phyloP scores from a whole-genome alignment of 2,888 invertebrate species.

The Idaea biselata region DNA sequence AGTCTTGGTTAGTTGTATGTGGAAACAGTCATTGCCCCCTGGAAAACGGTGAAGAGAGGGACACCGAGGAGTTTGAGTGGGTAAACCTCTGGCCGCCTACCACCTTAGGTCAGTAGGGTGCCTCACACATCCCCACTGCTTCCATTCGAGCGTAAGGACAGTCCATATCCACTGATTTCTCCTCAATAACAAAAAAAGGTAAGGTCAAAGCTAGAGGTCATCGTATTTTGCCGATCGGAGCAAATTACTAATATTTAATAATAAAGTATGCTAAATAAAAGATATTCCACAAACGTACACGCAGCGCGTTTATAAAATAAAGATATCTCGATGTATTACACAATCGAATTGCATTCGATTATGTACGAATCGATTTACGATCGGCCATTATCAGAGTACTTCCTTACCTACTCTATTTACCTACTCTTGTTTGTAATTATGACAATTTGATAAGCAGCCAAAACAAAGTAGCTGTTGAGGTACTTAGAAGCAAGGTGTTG shows the following conservation, averaged over 20 bases:
- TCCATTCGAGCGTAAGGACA: too few species aligned
- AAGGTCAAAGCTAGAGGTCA: not conserved
- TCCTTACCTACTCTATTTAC: not conserved
- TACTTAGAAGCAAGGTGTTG: not conserved
- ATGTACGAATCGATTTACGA: not conserved
- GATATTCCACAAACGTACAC: not conserved
- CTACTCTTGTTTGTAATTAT: not conserved
- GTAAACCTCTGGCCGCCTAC: too few species aligned
- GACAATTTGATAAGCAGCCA: not conserved
- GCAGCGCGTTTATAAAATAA: not conserved
- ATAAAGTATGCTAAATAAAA: not conserved
- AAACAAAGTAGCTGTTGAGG: not conserved
- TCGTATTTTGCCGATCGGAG: too few species aligned
- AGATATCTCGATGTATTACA: not conserved
- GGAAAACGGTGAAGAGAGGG: too few species aligned
- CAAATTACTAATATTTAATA: not conserved
- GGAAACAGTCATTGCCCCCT: too few species aligned
- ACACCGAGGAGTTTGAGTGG: too few species aligned
- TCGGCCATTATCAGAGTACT: not conserved
- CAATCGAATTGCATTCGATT: not conserved
- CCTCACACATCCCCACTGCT: too few species aligned
- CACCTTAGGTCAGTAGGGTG: too few species aligned
- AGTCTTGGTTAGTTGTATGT: too few species aligned
- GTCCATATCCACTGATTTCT: too few species aligned
- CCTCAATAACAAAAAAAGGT: too few species aligned